Evolutionary conservation across 2,888 invertebrate species (phyloP).

Genomic region (Aphelenchoides bicaudatus): DNA sequence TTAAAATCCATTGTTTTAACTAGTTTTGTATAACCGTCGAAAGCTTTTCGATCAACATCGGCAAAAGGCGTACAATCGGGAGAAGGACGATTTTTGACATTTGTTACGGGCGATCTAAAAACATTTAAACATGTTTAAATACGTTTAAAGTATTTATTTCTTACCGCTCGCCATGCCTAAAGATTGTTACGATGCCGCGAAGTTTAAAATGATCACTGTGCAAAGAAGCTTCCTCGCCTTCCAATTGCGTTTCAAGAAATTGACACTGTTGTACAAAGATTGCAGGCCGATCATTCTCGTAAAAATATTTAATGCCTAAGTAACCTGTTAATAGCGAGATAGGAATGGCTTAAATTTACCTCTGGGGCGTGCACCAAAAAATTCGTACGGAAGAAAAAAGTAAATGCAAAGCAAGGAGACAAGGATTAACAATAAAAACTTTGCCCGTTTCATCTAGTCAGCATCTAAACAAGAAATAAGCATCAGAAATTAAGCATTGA

Average conservation of each 20-base stretch:
- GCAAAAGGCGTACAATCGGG: slow-evolving; percentile 38
- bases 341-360: background rate
- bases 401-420: slow-evolving; percentile 13
- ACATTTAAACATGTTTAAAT: too few relatives aligned
- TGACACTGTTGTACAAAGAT: slow-evolving; percentile 41
- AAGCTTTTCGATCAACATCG: slow-evolving; percentile 36
- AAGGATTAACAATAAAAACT: background rate
- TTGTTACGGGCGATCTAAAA: slow-evolving; percentile 24
- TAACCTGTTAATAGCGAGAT: slow-evolving; percentile 14
- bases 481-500: too few relatives aligned
- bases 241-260: slow-evolving; percentile 41
- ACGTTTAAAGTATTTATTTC: background rate
- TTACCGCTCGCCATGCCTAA: slow-evolving; percentile 49
- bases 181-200: slow-evolving; percentile 39
- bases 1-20: slow-evolving; percentile 35
- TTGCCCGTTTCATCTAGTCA: slow-evolving; percentile 4
- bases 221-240: slow-evolving; percentile 41
- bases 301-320: slow-evolving; percentile 13
- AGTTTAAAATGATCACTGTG: slow-evolving; percentile 25
- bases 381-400: slow-evolving; percentile 16
- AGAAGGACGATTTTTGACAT: background rate
- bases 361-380: background rate
- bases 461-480: background rate
- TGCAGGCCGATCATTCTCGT: slow-evolving; percentile 13
- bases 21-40: slow-evolving; percentile 33